These are phyloP conservation scores for Orthonychiurus folsomi DNA, from an alignment of 2,888 invertebrate species.

Conservation along the genomic window DNA sequence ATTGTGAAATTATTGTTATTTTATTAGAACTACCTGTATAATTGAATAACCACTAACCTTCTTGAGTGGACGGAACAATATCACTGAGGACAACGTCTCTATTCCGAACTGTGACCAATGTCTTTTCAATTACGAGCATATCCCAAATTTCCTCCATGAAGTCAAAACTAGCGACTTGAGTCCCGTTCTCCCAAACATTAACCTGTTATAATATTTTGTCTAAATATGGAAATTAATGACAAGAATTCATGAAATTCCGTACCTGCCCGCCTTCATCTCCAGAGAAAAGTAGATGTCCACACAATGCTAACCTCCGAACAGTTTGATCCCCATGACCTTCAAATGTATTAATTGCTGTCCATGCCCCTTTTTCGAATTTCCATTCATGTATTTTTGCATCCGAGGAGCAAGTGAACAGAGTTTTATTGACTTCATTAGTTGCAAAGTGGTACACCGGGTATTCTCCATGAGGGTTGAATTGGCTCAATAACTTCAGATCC, in stretches of 20 bases:
- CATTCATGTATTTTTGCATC: neutral
- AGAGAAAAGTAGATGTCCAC: slow-evolving; percentile 48
- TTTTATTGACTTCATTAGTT: neutral
- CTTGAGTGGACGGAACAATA: neutral
- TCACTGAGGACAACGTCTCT: slow-evolving; percentile 50
- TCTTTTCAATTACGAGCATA: slow-evolving; percentile 48
- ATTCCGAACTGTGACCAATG: slow-evolving; percentile 55
- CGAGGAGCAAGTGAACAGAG: neutral
- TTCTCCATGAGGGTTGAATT: neutral
- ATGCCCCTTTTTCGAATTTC: neutral
- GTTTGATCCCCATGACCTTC: slow-evolving; percentile 20
- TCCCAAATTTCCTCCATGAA: slow-evolving; percentile 58
- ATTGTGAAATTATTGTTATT: too few species aligned
- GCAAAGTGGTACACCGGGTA: neutral
- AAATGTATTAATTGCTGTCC: neutral
- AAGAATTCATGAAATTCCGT: slow-evolving; percentile 33
- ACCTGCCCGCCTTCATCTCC: slow-evolving; percentile 58
- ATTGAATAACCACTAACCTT: too few species aligned
- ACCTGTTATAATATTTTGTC: neutral
- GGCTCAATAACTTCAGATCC: neutral
- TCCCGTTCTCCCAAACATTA: neutral
- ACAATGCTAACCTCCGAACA: slow-evolving; percentile 42
- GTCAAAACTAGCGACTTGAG: slow-evolving; percentile 29
- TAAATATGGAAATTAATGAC: neutral
- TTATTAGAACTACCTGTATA: too few species aligned